Conservation (phyloP, 1,140 invertebrate species). For the Tribolium castaneum region DNA sequence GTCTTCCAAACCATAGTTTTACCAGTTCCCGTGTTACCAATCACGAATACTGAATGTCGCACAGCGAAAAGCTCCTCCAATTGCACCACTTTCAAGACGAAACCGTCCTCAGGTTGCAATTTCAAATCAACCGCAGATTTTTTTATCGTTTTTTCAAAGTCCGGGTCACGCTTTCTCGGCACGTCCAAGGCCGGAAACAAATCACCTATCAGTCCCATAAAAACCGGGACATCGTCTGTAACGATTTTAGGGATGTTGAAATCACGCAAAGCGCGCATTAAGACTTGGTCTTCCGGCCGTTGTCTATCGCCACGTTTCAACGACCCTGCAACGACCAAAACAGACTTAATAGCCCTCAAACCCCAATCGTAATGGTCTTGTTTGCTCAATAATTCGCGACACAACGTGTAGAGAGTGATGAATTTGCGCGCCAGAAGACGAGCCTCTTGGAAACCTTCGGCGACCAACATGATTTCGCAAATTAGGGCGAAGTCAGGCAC, state of each 20-base stretch:
- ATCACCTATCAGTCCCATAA: constrained; percentile 92
- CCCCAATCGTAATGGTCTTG: constrained; percentile 98
- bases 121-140: constrained; percentile 84
- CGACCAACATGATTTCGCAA: constrained; percentile 94
- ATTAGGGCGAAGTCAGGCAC: constrained; percentile 94
- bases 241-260: constrained; percentile 95
- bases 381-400: constrained; percentile 88
- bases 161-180: constrained; percentile 82
- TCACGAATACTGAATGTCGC: constrained; percentile 93
- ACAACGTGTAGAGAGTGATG: constrained; percentile 90
- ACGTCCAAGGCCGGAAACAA: constrained; percentile 91
- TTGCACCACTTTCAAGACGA: constrained; percentile 90
- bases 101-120: constrained; percentile 91
- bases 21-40: constrained; percentile 93
- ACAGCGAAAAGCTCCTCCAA: constrained; percentile 92
- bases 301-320: constrained; percentile 74
- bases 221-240: constrained; percentile 88
- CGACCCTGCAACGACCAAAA: constrained; percentile 90
- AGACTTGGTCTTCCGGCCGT: constrained; percentile 80
- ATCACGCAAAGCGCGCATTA: constrained; percentile 88
- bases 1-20: constrained; percentile 95
- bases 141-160: constrained; percentile 85
- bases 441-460: constrained; percentile 92
- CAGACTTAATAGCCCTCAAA: constrained; percentile 91
- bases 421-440: constrained; percentile 89